Evolutionary conservation across 2,888 invertebrate species (phyloP).

Genomic region (Marasmarcha lunaedactyla): DNA sequence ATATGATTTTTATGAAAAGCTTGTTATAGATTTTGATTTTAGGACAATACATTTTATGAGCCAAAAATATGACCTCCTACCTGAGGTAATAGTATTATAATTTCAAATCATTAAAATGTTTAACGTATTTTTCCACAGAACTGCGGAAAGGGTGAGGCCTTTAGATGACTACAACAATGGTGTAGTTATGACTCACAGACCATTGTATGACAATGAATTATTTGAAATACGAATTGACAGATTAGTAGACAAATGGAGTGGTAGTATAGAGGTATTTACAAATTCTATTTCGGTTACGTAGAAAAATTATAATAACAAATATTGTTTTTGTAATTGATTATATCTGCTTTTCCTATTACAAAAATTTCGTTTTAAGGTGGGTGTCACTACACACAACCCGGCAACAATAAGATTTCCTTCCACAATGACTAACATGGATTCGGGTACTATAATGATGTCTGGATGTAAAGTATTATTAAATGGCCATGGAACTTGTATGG

Average conservation of each 20-base stretch:
- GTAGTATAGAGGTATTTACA: constrained; percentile 83
- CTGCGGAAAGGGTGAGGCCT: constrained; percentile 89
- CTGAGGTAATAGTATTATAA: too few relatives aligned
- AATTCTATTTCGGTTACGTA: too few relatives aligned
- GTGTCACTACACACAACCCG: constrained; percentile 94
- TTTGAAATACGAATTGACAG: constrained; percentile 96
- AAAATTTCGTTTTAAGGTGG: constrained; percentile 72
- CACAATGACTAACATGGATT: constrained; percentile 97
- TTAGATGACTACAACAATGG: constrained; percentile 96
- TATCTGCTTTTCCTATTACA: too few relatives aligned
- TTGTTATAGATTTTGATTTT: too few relatives aligned
- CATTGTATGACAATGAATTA: constrained; percentile 87
- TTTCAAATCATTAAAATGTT: too few relatives aligned
- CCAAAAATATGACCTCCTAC: too few relatives aligned
- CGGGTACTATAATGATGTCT: constrained; percentile 95
- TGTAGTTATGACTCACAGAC: constrained; percentile 93
- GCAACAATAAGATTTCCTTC: constrained; percentile 91
- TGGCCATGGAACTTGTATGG: constrained; percentile 92
- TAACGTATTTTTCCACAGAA: too few relatives aligned
- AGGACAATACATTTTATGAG: too few relatives aligned
- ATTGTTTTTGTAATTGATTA: too few relatives aligned
- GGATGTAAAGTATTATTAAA: constrained; percentile 97
- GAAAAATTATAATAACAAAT: too few relatives aligned
- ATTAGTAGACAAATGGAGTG: constrained; percentile 95
- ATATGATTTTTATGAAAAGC: too few relatives aligned